Base-by-base conservation (phyloP, 2,113 vertebrate species). In the Lycaon pictus region DNA sequence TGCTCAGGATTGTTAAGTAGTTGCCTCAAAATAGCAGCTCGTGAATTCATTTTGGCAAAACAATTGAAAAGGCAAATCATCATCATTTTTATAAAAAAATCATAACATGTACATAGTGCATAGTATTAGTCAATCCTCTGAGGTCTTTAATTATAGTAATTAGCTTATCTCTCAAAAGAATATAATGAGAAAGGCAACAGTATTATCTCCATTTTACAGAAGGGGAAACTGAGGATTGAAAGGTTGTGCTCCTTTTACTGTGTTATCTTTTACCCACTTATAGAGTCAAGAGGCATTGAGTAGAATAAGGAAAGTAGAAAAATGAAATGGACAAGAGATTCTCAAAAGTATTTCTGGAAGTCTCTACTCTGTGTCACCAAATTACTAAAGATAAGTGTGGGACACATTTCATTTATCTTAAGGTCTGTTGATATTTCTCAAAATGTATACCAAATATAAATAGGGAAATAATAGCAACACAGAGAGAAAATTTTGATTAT, bases 341-440 rank as follows among this genome's bases (percentile, higher is more conserved):
- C 27, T 95, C 55, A 96, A 58, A 96, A 87, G 37, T 27, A 69
- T 63, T 88, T 74, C 23, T 71, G 35, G 60, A 58, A 85, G 20
- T 80, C 22, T 92, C 6, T 63, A 32, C 11, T 43, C 56, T 55
- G 7, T 71, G 20, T 32, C 16, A 74, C 55, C 60, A 67, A 29
- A 5, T 69, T 79, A 88, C 6, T 84, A 94, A 67, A 95, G 43
- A 88, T 29, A 55, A 96, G 16, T 25, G 35, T n/a, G n/a, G 29
- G 37, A 74, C 7, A 62, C 6, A 4, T 55, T 67, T 84, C 23
- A 92, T 51, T 91, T 67, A 37, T 58, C 11, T 17, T 29, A 63
- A 67, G 17, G n/a, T 62, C 67, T 79, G 1, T 48, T 11, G 10
- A 5, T 32, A 10, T 10, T 23, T 81, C 53, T 81, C 56, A 67